Percentiles rank a stretch among this genome's conserved stretches.
Conservation (phyloP, 2,888 invertebrate species). For the Monochamus alternatus region DNA sequence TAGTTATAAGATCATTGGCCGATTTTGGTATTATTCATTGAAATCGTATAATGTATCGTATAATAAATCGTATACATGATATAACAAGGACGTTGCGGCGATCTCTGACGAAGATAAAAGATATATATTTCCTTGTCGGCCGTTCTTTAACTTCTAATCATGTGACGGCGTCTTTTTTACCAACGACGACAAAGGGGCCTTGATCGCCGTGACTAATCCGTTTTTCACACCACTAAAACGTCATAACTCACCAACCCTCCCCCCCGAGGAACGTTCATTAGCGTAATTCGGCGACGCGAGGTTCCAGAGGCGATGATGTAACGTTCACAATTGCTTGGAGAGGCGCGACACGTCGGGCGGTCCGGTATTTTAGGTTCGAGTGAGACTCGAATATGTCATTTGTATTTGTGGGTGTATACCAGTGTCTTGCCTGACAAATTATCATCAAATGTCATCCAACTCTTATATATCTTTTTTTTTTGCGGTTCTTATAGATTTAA, state of each 20-base stretch:
- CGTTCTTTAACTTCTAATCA: too few species aligned
- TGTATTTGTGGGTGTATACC: background rate
- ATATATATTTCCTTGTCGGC: too few species aligned
- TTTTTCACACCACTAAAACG: slow-evolving; percentile 56
- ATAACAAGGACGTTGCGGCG: too few species aligned
- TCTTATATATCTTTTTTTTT: too few species aligned
- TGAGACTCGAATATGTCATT: background rate
- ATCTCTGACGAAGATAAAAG: too few species aligned
- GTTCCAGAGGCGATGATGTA: background rate
- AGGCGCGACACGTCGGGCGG: background rate
- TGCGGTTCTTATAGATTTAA: too few species aligned
- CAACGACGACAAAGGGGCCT: background rate
- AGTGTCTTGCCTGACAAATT: too few species aligned
- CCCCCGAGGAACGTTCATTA: slow-evolving; percentile 40
- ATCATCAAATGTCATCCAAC: too few species aligned
- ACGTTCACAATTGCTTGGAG: background rate
- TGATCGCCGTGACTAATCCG: slow-evolving; percentile 54
- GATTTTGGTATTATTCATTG: too few species aligned
- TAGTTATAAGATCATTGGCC: too few species aligned
- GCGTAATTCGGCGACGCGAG: slow-evolving; percentile 18
- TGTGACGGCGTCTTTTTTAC: background rate
- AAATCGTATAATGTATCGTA: too few species aligned
- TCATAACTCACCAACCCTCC: slow-evolving; percentile 55
- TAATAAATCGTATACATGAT: too few species aligned
- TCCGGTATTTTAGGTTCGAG: background rate